phyloP scores from a whole-genome alignment of 2,113 vertebrate species.

The Sporophila hypoxantha region DNA sequence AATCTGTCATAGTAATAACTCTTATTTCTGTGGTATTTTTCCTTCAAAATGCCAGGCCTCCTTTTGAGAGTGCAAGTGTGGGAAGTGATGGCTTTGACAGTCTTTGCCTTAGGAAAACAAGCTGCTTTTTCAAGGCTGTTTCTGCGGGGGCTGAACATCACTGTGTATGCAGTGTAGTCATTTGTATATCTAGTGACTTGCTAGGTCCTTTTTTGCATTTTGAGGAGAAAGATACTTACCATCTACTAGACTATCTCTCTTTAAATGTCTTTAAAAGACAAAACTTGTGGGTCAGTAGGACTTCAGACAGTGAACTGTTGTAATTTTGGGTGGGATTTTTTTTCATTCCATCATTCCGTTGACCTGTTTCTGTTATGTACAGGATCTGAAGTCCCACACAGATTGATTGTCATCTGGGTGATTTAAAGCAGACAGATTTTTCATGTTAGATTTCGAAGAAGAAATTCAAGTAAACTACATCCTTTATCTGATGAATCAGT shows the following conservation, averaged over 20 bases:
- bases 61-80: background rate
- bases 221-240: background rate
- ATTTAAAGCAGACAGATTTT: background rate
- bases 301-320: background rate
- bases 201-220: background rate
- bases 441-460: background rate
- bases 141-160: background rate
- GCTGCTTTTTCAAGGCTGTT: background rate
- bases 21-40: background rate
- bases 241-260: background rate
- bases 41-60: background rate
- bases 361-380: background rate
- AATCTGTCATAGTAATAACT: background rate
- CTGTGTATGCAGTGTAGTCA: background rate
- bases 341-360: background rate
- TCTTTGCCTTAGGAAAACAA: conserved; percentile 5
- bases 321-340: background rate
- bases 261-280: background rate
- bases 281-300: background rate
- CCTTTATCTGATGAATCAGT: background rate
- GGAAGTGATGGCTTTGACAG: background rate
- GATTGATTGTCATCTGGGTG: background rate
- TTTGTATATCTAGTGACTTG: background rate
- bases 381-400: background rate
- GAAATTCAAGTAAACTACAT: background rate